Evolutionary conservation across 2,888 invertebrate species (phyloP).

Genomic region (Eledone cirrhosa): DNA sequence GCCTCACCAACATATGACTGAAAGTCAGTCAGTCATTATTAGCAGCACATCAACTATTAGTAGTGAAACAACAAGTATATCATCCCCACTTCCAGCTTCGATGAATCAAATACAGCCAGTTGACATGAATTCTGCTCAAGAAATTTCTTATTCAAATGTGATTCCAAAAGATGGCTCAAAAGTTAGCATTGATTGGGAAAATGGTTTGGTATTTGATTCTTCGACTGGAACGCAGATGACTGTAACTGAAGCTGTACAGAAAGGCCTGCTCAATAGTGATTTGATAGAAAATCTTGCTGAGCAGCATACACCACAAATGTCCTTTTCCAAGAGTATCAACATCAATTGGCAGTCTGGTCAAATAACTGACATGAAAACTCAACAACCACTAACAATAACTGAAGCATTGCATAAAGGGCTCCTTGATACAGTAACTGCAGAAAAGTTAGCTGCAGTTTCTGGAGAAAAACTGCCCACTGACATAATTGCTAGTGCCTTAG

Average conservation of each 20-base stretch:
- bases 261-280: slow-evolving; percentile 73
- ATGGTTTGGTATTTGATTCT: slow-evolving; percentile 70
- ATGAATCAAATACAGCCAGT: slow-evolving; percentile 20
- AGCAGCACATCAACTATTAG: slow-evolving; percentile 24
- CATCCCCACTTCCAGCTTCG: slow-evolving; percentile 24
- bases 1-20: slow-evolving; percentile 30
- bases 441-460: slow-evolving; percentile 40
- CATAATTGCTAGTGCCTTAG: background rate
- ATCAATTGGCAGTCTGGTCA: slow-evolving; percentile 80
- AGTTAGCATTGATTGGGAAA: slow-evolving; percentile 46
- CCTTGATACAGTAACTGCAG: slow-evolving; percentile 52
- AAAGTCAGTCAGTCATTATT: slow-evolving; percentile 7
- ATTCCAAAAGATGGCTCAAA: slow-evolving; percentile 32
- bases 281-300: slow-evolving; percentile 71
- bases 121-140: background rate
- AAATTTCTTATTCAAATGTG: background rate
- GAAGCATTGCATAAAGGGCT: slow-evolving; percentile 72
- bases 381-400: slow-evolving; percentile 80
- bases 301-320: slow-evolving; percentile 32
- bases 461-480: slow-evolving; percentile 25
- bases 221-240: slow-evolving; percentile 79
- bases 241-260: slow-evolving; percentile 78
- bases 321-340: slow-evolving; percentile 42
- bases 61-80: slow-evolving; percentile 22
- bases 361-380: slow-evolving; percentile 70